Conservation (phyloP, 2,797 vertebrate genomes). For the Aplochiton taeniatus region DNA sequence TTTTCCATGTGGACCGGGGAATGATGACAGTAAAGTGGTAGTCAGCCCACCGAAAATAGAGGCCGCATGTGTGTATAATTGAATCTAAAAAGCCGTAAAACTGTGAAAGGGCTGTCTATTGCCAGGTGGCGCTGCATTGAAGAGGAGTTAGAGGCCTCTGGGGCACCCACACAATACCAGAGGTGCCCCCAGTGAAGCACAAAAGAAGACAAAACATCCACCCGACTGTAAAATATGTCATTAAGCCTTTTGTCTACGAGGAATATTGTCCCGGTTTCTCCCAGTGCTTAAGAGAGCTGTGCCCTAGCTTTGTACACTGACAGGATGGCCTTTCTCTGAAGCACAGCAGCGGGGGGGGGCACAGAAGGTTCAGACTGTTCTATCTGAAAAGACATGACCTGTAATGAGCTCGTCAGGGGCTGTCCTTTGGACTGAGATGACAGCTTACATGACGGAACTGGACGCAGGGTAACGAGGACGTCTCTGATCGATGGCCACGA, state of each 20-base stretch:
- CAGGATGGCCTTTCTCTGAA: slow-evolving; percentile 64
- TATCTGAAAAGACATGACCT: slow-evolving; percentile 56
- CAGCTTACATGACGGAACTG: slow-evolving; percentile 47
- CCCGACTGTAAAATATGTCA: slow-evolving; percentile 74
- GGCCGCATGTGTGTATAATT: slow-evolving; percentile 45
- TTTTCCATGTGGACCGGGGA: slow-evolving; percentile 60
- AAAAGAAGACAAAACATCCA: slow-evolving; percentile 71
- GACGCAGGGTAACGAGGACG: slow-evolving; percentile 52
- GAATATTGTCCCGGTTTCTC: slow-evolving; percentile 52
- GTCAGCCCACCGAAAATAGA: slow-evolving; percentile 60
- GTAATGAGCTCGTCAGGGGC: slow-evolving; percentile 64
- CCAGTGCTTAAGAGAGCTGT: slow-evolving; percentile 53
- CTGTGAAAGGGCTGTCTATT: slow-evolving; percentile 18
- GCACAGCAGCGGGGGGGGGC: slow-evolving; percentile 34
- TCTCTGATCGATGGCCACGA: slow-evolving; percentile 26
- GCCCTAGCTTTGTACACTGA: slow-evolving; percentile 48
- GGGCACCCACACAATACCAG: slow-evolving; percentile 41
- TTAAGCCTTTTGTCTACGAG: slow-evolving; percentile 70
- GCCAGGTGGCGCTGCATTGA: slow-evolving; percentile 66
- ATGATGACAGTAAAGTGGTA: slow-evolving; percentile 55
- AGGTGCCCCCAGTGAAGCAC: slow-evolving; percentile 57
- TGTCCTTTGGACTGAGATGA: slow-evolving; percentile 48
- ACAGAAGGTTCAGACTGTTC: slow-evolving; percentile 40
- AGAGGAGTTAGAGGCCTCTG: slow-evolving; percentile 43
- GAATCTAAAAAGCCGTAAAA: slow-evolving; percentile 40